Evolutionary conservation across 1,140 invertebrate genomes (phyloP).

Genomic region (Cotesia chilonis): DNA sequence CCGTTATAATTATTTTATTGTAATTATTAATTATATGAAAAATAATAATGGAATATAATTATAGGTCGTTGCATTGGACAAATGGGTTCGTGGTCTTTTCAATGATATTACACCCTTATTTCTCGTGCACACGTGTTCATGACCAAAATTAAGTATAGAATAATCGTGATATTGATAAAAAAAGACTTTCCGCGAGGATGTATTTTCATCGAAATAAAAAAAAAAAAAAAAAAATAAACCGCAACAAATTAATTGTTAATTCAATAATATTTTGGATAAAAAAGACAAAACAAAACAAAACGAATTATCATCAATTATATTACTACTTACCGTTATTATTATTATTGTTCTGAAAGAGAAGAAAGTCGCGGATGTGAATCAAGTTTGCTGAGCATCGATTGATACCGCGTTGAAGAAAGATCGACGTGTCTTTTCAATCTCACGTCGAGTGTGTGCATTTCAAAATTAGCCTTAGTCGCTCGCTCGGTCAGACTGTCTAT

Average conservation of each 20-base stretch:
- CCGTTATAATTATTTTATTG: neutral
- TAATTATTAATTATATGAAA: slow-evolving; percentile 6
- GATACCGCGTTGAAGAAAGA: slow-evolving; percentile 54
- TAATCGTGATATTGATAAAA: slow-evolving; percentile 43
- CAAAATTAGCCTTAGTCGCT: slow-evolving; percentile 57
- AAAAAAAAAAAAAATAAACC: neutral
- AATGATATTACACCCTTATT: slow-evolving; percentile 47
- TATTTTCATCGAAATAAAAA: slow-evolving; percentile 41
- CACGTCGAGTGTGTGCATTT: slow-evolving; percentile 61
- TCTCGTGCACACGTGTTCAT: slow-evolving; percentile 33
- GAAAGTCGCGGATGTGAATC: slow-evolving; percentile 32
- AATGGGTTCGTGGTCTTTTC: slow-evolving; percentile 79
- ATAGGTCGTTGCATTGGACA: slow-evolving; percentile 75
- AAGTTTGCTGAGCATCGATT: slow-evolving; percentile 43
- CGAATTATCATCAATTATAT: neutral
- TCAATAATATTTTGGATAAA: slow-evolving; percentile 28
- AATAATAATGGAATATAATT: slow-evolving; percentile 39
- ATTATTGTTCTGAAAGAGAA: slow-evolving; percentile 28
- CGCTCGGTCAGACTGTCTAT: slow-evolving; percentile 59
- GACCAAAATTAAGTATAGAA: slow-evolving; percentile 40
- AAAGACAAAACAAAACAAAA: neutral
- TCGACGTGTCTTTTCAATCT: slow-evolving; percentile 58
- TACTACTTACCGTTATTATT: slow-evolving; percentile 21
- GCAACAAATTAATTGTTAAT: slow-evolving; percentile 30
- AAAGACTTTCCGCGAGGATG: slow-evolving; percentile 40